A percentile compares a stretch with the other conserved stretches of the same genome.
Conservation (phyloP, 1,140 invertebrate genomes). For the Druon quercuslanigerum region DNA sequence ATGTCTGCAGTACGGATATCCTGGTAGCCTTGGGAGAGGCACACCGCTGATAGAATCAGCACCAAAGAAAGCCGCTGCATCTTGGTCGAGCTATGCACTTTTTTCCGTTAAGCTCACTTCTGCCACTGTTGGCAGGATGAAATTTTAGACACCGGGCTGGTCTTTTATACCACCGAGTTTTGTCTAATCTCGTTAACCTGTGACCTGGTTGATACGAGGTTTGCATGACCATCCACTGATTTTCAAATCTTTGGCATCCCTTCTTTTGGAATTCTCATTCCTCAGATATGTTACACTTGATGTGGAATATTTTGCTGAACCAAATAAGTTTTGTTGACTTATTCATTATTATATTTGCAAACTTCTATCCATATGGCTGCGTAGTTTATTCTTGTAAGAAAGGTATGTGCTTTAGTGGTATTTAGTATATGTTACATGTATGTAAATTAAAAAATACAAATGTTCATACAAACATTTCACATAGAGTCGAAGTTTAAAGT, state of each 20-base stretch:
- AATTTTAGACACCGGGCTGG: constrained; percentile 33
- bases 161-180: constrained; percentile 60
- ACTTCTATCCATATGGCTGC: not conserved
- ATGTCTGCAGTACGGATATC: constrained; percentile 70
- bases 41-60: constrained; percentile 58
- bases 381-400: not conserved
- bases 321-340: constrained; percentile 4
- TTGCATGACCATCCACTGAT: constrained; percentile 5
- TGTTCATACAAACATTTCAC: too few species aligned
- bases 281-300: not conserved
- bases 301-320: not conserved
- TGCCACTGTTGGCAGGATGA: constrained; percentile 54
- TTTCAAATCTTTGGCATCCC: constrained; percentile 12
- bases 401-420: not conserved
- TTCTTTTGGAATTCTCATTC: constrained; percentile 24
- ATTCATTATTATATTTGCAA: not conserved
- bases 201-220: constrained; percentile 39
- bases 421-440: not conserved
- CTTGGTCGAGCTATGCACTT: constrained; percentile 29
- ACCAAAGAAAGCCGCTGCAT: constrained; percentile 61
- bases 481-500: too few species aligned
- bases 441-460: too few species aligned
- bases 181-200: constrained; percentile 57
- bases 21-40: constrained; percentile 54
- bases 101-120: constrained; percentile 42